These are phyloP conservation scores for Tetragnatha versicolor DNA, from an alignment of 1,140 invertebrate genomes.

Conservation along the genomic window DNA sequence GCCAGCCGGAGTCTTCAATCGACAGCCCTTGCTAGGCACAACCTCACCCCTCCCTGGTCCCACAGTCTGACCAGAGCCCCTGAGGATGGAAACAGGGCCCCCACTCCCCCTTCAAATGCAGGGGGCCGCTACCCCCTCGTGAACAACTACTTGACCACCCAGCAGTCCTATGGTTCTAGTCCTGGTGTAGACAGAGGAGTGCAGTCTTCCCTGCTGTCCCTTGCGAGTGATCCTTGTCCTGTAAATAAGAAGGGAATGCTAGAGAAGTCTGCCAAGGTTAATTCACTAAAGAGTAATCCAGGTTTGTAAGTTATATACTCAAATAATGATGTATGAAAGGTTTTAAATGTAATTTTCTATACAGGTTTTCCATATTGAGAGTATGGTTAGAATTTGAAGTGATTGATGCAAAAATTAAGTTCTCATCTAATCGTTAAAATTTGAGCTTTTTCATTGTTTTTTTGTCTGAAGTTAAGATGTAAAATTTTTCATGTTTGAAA, in stretches of 20 bases:
- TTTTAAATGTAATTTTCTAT: too few species aligned
- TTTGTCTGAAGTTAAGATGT: too few species aligned
- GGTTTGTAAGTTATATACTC: not conserved
- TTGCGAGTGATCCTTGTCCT: constrained; percentile 61
- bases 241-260: not conserved
- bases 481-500: too few species aligned
- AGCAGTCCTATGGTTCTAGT: constrained; percentile 50
- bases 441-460: too few species aligned
- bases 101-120: not conserved
- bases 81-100: constrained; percentile 3
- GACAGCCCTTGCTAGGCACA: constrained; percentile 1
- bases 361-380: too few species aligned
- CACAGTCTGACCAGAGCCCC: constrained; percentile 9
- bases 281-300: constrained; percentile 6
- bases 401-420: too few species aligned
- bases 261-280: constrained; percentile 1
- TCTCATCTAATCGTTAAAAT: too few species aligned
- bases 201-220: constrained; percentile 66
- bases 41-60: not conserved
- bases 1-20: constrained; percentile 36
- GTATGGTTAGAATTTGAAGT: too few species aligned
- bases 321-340: too few species aligned
- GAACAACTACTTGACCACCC: constrained; percentile 7
- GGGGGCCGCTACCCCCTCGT: not conserved
- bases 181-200: constrained; percentile 65